Conservation (phyloP, 2,797 vertebrate species). For the Agapornis canus region DNA sequence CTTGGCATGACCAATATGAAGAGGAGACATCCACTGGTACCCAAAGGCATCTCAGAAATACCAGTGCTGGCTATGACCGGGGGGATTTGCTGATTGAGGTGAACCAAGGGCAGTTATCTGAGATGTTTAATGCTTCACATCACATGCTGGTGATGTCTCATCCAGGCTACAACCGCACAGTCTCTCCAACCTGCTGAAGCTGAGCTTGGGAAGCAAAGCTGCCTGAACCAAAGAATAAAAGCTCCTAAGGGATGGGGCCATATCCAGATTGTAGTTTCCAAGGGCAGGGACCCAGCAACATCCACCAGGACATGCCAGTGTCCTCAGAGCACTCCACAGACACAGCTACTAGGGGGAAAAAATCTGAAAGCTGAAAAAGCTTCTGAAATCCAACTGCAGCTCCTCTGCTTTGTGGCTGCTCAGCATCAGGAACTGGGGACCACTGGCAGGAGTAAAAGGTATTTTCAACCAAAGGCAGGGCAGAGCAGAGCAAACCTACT, state of each 20-base stretch:
- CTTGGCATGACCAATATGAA: background rate
- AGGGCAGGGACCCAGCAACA: background rate
- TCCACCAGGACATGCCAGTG: background rate
- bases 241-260: background rate
- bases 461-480: background rate
- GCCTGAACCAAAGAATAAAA: background rate
- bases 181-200: background rate
- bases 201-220: background rate
- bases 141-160: background rate
- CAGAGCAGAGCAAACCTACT: background rate
- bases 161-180: fast-evolving
- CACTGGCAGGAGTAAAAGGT: background rate
- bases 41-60: background rate
- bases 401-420: background rate
- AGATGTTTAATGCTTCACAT: background rate
- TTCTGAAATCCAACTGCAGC: background rate
- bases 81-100: background rate
- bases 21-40: no score
- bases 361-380: background rate
- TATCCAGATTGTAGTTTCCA: background rate
- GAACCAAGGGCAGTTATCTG: background rate
- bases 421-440: background rate
- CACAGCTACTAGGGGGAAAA: background rate
- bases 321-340: background rate
- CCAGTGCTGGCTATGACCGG: background rate